Conservation (phyloP, 2,888 invertebrate genomes). For the Plusia festucae region DNA sequence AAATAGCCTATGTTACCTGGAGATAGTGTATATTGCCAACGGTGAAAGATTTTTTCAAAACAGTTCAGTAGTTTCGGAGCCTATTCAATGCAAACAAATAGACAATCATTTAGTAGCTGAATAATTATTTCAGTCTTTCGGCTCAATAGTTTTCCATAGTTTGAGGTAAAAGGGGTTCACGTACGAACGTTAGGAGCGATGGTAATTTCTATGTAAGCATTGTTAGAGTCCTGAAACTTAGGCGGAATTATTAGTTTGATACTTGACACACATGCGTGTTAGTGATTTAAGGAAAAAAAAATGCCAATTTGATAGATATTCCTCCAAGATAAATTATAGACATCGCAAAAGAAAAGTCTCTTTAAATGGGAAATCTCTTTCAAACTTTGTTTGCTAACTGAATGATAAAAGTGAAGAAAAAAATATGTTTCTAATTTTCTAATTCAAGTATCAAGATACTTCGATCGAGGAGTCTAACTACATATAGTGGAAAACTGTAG, state of each 20-base stretch:
- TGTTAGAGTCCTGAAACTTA: conserved; percentile 77
- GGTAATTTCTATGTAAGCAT: conserved; percentile 87
- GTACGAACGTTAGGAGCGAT: conserved; percentile 60
- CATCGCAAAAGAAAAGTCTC: too few relatives aligned
- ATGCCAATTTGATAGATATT: too few relatives aligned
- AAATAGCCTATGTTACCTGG: too few relatives aligned
- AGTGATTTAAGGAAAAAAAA: neutral
- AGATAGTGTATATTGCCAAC: too few relatives aligned
- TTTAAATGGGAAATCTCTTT: too few relatives aligned
- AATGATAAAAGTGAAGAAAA: neutral
- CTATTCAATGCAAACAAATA: neutral
- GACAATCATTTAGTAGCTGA: too few relatives aligned
- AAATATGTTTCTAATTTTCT: conserved; percentile 16
- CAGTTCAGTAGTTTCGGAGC: too few relatives aligned
- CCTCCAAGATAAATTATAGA: too few relatives aligned
- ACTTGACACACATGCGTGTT: conserved; percentile 59
- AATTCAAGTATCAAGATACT: conserved; percentile 70
- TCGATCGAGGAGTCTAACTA: conserved; percentile 55
- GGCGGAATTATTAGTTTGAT: conserved; percentile 63
- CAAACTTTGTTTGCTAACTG: too few relatives aligned
- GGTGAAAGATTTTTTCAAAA: too few relatives aligned
- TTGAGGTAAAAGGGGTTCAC: conserved; percentile 66
- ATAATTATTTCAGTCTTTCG: too few relatives aligned
- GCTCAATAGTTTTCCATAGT: conserved; percentile 51
- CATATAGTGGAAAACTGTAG: conserved; percentile 73